A percentile compares a stretch with the other conserved stretches of the same genome.
These are phyloP conservation scores for Clanis bilineata DNA, from an alignment of 2,888 invertebrate species.

Conservation along the genomic window DNA sequence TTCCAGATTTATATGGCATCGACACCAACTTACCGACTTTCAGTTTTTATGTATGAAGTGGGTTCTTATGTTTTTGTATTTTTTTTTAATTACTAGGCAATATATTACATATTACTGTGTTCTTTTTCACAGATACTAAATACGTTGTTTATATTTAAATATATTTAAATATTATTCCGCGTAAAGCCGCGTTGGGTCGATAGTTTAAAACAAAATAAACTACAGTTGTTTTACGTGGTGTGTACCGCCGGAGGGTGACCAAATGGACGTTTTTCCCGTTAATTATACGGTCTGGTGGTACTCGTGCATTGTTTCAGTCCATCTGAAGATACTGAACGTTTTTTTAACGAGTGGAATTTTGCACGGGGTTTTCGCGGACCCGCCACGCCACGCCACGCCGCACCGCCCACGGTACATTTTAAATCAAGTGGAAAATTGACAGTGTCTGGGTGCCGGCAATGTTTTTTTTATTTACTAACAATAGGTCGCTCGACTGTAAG, in stretches of 20 bases:
- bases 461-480: not conserved
- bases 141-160: no score
- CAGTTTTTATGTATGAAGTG: no score
- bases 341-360: slow-evolving; percentile 19
- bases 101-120: no score
- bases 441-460: not conserved
- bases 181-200: not conserved
- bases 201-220: no score
- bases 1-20: no score
- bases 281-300: slow-evolving; percentile 28
- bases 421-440: not conserved
- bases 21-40: no score
- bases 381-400: slow-evolving; percentile 6
- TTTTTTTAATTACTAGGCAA: no score
- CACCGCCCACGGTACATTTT: slow-evolving; percentile 11
- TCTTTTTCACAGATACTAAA: not conserved
- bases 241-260: not conserved
- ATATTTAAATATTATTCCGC: not conserved
- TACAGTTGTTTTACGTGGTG: not conserved
- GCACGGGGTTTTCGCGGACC: slow-evolving; percentile 3
- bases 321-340: slow-evolving; percentile 17
- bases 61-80: no score
- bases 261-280: slow-evolving; percentile 25
- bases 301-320: slow-evolving; percentile 6
- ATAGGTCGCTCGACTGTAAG: not conserved